phyloP scores from a whole-genome alignment of 2,797 vertebrate species.

The Vultur gryphus region DNA sequence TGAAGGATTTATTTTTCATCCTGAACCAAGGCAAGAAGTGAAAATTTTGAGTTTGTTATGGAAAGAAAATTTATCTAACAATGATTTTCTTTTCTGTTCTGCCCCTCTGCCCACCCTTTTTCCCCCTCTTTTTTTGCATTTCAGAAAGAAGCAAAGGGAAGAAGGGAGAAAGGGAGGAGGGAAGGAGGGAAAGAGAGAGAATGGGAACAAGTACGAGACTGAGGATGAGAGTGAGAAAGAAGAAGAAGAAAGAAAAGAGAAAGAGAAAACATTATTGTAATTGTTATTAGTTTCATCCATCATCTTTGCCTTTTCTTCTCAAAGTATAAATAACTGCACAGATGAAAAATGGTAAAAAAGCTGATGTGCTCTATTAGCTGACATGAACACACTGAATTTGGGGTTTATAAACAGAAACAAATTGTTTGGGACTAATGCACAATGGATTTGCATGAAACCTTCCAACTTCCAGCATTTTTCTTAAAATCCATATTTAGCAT shows the following conservation, averaged over 20 bases:
- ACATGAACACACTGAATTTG: not conserved
- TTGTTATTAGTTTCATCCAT: not conserved
- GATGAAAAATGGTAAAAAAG: not conserved
- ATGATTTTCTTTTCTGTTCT: not conserved
- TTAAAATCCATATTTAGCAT: not conserved
- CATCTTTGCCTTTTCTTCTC: not conserved
- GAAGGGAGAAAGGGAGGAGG: accelerated
- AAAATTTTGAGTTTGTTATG: not conserved
- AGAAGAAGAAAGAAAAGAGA: not conserved
- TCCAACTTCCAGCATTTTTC: not conserved
- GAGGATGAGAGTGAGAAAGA: not conserved
- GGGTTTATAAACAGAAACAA: not conserved
- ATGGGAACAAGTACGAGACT: not conserved
- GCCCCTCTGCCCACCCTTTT: not conserved
- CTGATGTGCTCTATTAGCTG: not conserved
- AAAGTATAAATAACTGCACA: not conserved
- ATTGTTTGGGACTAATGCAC: not conserved
- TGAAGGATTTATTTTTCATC: not conserved
- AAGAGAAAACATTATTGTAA: not conserved
- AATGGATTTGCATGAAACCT: not conserved
- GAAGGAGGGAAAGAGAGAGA: not conserved
- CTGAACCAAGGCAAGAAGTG: not conserved
- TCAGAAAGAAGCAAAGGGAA: not conserved
- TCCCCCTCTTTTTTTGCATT: not conserved
- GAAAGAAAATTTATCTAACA: not conserved